Evolutionary conservation across 1,140 invertebrate species (phyloP), one percentile per base, ranked within the genome.

Genomic region (Leptopilina boulardi): DNA sequence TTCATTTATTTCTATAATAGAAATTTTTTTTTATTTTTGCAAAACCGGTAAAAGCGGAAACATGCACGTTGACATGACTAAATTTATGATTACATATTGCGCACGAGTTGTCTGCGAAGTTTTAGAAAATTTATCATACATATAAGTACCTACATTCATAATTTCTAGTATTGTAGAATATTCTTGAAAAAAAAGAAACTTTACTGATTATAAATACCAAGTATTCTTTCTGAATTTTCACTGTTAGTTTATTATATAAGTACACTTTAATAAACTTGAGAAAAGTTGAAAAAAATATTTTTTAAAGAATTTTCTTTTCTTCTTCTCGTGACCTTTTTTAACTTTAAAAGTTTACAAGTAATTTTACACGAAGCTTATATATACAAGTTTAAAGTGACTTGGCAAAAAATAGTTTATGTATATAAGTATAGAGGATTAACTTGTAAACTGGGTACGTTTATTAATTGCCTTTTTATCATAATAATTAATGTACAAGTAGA

Each of bases 11-110:
- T n/a, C 30, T n/a, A 23, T 47, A 51, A 19, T 51, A 51, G 15
- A 18, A 18, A 51, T 18, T 51, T 18, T 51, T 15, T 51, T 19
- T 54, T 5, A 6, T 34, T n/a, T 26, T 59, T 59, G 1, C 13
- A 66, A 66, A 66, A 26, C 13, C 23, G 59, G 26, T 66, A 30
- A 26, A 30, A 66, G n/a, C 59, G 59, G 26, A 66, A 66, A 66
- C 59, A 66, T 66, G 59, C 59, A 66, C 26, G 59, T 66, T 66
- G 59, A 66, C 23, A 54, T 66, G 23, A 66, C 59, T 66, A 66
- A 66, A 66, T 66, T 66, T 66, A 66, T 30, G 11, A 66, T 30
- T n/a, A 15, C 34, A 38, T 66, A 66, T 66, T n/a, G n/a, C 18
- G 47, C 21, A 66, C 23, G 59, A 26, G 59, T 66, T 66, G 59